These are phyloP conservation scores for Battus philenor DNA, from an alignment of 1,140 invertebrate genomes.

Conservation along the genomic window DNA sequence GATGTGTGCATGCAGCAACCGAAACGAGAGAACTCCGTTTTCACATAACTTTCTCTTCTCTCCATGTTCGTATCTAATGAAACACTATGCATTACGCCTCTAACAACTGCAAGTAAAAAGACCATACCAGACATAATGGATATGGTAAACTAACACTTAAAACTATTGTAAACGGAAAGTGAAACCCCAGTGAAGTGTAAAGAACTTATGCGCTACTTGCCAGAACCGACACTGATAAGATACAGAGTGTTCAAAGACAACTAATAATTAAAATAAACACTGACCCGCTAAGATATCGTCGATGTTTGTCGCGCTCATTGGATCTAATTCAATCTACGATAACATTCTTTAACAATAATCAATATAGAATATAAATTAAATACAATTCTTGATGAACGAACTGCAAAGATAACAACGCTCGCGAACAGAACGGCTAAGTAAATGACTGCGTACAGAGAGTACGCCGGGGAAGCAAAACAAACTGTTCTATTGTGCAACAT, in stretches of 20 bases:
- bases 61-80: constrained; percentile 14
- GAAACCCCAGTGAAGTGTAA: constrained; percentile 35
- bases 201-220: constrained; percentile 22
- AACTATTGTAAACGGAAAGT: constrained; percentile 25
- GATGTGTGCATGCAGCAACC: constrained; percentile 12
- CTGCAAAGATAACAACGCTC: constrained; percentile 29
- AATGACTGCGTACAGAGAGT: constrained; percentile 48
- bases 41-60: constrained; percentile 7
- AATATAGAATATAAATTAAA: constrained; percentile 1
- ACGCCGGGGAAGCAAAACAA: constrained; percentile 47
- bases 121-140: constrained; percentile 21
- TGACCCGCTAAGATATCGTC: constrained; percentile 50
- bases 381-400: not conserved
- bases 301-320: constrained; percentile 20
- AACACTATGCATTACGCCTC: constrained; percentile 15
- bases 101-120: constrained; percentile 17
- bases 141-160: constrained; percentile 30
- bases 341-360: constrained; percentile 1
- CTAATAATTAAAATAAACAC: constrained; percentile 25
- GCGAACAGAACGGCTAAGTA: constrained; percentile 38
- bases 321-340: constrained; percentile 3
- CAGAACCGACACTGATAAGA: constrained; percentile 47
- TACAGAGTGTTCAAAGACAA: constrained; percentile 28
- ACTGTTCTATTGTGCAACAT: constrained; percentile 61
- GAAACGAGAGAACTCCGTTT: constrained; percentile 8